phyloP scores from a whole-genome alignment of 2,888 invertebrate genomes.

The Yponomeuta plumbellus region DNA sequence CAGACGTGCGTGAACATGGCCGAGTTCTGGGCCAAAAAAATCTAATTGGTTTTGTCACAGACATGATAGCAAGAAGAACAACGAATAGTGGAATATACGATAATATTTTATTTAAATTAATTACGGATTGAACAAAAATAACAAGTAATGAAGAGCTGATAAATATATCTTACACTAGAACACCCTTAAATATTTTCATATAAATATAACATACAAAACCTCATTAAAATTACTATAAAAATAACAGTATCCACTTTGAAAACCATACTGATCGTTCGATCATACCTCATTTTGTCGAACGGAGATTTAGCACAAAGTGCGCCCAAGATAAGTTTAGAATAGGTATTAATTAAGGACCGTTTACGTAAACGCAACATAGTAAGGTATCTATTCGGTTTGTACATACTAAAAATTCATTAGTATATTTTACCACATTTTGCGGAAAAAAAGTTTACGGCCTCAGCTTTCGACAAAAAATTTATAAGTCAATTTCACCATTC shows the following conservation, averaged over 20 bases:
- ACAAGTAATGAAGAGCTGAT: neutral
- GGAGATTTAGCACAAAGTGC: neutral
- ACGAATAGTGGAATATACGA: too few relatives aligned
- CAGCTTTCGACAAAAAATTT: neutral
- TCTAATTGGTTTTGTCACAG: too few relatives aligned
- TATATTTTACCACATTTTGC: too few relatives aligned
- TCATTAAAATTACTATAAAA: constrained; percentile 4
- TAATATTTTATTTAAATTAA: neutral
- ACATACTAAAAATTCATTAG: too few relatives aligned
- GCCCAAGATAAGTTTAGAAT: too few relatives aligned
- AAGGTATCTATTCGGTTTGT: too few relatives aligned
- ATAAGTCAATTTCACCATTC: neutral
- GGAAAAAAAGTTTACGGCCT: neutral
- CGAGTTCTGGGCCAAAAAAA: too few relatives aligned
- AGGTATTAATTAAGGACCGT: too few relatives aligned
- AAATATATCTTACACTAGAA: neutral
- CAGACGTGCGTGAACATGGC: too few relatives aligned
- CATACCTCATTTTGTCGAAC: neutral
- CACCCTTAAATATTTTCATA: neutral
- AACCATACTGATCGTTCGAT: neutral
- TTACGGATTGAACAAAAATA: neutral
- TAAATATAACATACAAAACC: neutral
- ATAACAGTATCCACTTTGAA: neutral
- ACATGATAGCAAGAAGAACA: too few relatives aligned
- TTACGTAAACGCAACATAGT: too few relatives aligned